These are phyloP conservation scores for Aricia agestis DNA, from an alignment of 1,140 invertebrate genomes.

Conservation along the genomic window DNA sequence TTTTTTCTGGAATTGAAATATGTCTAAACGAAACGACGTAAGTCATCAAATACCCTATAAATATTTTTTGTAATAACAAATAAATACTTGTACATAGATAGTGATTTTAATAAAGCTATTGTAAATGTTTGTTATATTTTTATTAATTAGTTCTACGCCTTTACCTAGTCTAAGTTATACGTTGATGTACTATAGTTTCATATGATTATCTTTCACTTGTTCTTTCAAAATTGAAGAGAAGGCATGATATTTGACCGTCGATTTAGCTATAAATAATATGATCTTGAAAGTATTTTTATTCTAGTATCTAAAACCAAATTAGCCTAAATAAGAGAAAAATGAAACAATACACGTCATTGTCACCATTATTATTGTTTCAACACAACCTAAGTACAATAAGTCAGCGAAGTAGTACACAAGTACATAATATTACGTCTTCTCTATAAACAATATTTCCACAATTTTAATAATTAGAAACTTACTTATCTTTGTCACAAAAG, in stretches of 20 bases:
- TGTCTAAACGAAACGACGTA: background rate
- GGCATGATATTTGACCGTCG: too few species aligned
- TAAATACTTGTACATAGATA: background rate
- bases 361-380: conserved; percentile 37
- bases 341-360: conserved; percentile 8
- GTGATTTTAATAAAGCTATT: conserved; percentile 9
- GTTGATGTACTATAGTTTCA: too few species aligned
- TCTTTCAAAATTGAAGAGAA: too few species aligned
- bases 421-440: too few species aligned
- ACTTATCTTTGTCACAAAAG: too few species aligned
- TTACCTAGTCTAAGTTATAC: too few species aligned
- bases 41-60: background rate
- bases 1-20: background rate
- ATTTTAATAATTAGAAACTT: too few species aligned
- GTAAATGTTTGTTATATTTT: background rate
- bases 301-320: too few species aligned
- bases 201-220: too few species aligned
- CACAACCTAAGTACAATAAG: conserved; percentile 32
- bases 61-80: conserved; percentile 6
- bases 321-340: background rate
- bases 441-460: background rate
- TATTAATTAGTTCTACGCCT: background rate
- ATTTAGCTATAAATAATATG: too few species aligned
- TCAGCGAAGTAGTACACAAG: conserved; percentile 10
- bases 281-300: too few species aligned